phyloP scores from a whole-genome alignment of 2,888 invertebrate genomes.

The Keiferia lycopersicella region DNA sequence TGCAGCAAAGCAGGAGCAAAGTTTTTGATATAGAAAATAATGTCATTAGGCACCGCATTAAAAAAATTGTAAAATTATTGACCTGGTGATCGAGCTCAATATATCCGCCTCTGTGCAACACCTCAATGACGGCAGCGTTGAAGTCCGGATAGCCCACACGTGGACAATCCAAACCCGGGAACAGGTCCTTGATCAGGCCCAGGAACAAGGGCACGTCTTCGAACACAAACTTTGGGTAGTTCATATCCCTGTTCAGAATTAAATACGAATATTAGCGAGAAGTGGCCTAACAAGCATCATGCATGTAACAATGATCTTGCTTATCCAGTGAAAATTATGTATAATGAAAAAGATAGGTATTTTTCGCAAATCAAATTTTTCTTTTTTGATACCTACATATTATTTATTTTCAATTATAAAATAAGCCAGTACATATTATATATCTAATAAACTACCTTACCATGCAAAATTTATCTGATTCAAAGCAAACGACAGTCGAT shows the following conservation, averaged over 20 bases:
- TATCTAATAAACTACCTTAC: not conserved
- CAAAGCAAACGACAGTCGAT: no score
- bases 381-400: no score
- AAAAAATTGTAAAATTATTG: not conserved
- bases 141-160: slow-evolving; percentile 93
- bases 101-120: slow-evolving; percentile 85
- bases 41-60: no score
- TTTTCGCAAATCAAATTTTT: no score
- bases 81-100: slow-evolving; percentile 79
- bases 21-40: no score
- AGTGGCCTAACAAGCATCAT: not conserved
- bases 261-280: not conserved
- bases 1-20: no score
- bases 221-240: slow-evolving; percentile 95
- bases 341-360: no score
- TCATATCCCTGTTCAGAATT: slow-evolving; percentile 87
- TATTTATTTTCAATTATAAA: no score
- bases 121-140: slow-evolving; percentile 87
- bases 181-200: slow-evolving; percentile 93
- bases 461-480: not conserved
- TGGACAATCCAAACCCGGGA: slow-evolving; percentile 95
- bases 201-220: slow-evolving; percentile 95
- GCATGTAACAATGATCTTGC: not conserved
- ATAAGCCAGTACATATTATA: no score
- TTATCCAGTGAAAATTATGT: no score